Evolutionary conservation across 2,888 invertebrate genomes (phyloP).

Genomic region (Chloroclystis v-ata): DNA sequence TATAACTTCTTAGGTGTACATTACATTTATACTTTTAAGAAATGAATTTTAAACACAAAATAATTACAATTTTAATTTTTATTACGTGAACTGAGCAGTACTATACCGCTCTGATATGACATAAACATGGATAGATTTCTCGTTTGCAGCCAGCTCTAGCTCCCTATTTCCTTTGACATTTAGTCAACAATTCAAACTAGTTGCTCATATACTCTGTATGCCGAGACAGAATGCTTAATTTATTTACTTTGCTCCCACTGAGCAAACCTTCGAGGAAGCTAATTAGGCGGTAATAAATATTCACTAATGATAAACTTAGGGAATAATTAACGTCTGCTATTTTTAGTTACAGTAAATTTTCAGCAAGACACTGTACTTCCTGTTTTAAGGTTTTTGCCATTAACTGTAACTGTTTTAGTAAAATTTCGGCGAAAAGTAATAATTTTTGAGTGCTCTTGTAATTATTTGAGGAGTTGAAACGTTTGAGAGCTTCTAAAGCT

Average conservation of each 20-base stretch:
- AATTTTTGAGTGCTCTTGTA: conserved; percentile 40
- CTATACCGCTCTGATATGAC: no score
- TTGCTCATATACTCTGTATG: conserved; percentile 36
- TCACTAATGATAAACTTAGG: conserved; percentile 66
- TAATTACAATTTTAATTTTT: no score
- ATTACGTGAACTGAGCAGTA: no score
- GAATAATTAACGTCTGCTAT: conserved; percentile 65
- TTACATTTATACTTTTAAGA: no score
- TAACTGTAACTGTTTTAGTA: background rate
- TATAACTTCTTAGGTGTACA: no score
- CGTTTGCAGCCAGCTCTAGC: background rate
- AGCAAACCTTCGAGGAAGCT: conserved; percentile 60
- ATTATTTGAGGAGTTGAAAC: conserved; percentile 27
- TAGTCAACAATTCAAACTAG: conserved; percentile 36
- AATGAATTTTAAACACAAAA: no score
- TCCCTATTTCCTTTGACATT: conserved; percentile 47
- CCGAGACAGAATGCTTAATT: conserved; percentile 52
- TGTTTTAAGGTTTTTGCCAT: background rate
- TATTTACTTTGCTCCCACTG: conserved; percentile 55
- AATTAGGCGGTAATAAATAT: conserved; percentile 45
- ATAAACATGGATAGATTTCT: background rate
- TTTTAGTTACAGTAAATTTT: conserved; percentile 34
- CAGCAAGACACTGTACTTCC: no score
- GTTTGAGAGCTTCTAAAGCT: conserved; percentile 32
- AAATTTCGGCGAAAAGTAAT: no score